Conservation (phyloP, 2,113 vertebrate genomes). For the Gadus chalcogrammus region DNA sequence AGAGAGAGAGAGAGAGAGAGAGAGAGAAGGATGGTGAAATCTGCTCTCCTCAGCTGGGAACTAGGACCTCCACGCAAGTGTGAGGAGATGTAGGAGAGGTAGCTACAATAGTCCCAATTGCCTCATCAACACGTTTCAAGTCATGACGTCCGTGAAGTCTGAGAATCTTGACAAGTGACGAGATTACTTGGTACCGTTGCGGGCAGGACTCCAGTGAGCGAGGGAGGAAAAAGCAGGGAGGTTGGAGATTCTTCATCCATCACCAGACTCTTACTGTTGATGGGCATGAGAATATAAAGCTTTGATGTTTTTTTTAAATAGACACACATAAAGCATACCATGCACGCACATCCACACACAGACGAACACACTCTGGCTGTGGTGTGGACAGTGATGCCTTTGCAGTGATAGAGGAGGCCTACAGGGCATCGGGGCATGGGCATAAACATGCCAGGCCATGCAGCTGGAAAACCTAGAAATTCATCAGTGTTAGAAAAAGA, state of each 20-base stretch:
- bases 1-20: not conserved
- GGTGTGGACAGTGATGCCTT: conserved; percentile 58
- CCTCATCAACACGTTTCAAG: conserved; percentile 40
- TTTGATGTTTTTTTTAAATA: conserved; percentile 42
- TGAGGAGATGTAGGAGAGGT: conserved; percentile 38
- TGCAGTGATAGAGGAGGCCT: conserved; percentile 66
- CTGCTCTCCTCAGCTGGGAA: conserved; percentile 11
- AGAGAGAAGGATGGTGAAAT: conserved; percentile 31
- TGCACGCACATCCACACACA: conserved; percentile 27
- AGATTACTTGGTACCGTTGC: not conserved
- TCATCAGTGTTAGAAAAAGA: conserved; percentile 72
- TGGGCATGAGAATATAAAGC: conserved; percentile 1
- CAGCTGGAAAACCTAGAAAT: conserved; percentile 74
- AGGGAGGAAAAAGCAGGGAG: conserved; percentile 25
- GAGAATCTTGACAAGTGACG: conserved; percentile 34
- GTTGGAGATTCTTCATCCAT: not conserved
- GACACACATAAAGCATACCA: conserved; percentile 15
- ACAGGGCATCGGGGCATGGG: conserved; percentile 51
- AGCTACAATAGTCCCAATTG: conserved; percentile 37
- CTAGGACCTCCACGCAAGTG: conserved; percentile 44
- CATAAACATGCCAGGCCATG: conserved; percentile 69
- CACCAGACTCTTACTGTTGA: conserved; percentile 6
- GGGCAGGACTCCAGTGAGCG: not conserved
- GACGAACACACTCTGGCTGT: conserved; percentile 10
- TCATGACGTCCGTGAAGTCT: conserved; percentile 22